phyloP scores from a whole-genome alignment of 2,888 invertebrate genomes.

The Yponomeuta cagnagella region DNA sequence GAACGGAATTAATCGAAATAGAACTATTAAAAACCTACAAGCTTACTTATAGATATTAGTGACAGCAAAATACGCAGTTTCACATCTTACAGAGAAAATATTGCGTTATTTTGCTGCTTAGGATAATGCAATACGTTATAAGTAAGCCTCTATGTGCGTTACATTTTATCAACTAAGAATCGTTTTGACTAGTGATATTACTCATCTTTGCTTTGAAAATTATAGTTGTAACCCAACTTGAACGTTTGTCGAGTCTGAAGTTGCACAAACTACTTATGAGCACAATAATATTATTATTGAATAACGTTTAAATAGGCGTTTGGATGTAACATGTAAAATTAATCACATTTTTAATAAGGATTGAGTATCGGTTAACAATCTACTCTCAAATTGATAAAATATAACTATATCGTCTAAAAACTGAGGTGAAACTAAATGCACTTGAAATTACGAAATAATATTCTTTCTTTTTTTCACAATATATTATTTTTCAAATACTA shows the following conservation, averaged over 20 bases:
- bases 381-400: not conserved
- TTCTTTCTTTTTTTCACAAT: slow-evolving; percentile 35
- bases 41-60: not conserved
- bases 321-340: no score
- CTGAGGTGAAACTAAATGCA: slow-evolving; percentile 48
- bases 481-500: slow-evolving; percentile 42
- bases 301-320: no score
- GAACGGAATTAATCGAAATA: not conserved
- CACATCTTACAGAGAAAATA: not conserved
- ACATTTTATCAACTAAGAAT: slow-evolving; percentile 1
- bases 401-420: not conserved
- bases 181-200: not conserved
- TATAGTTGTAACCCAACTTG: not conserved
- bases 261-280: no score
- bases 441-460: slow-evolving; percentile 29
- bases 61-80: not conserved
- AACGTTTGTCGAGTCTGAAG: not conserved
- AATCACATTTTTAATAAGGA: no score
- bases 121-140: no score
- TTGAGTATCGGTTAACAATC: not conserved
- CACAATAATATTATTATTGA: no score
- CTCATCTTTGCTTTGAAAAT: not conserved
- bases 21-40: not conserved
- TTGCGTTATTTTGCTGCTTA: no score
- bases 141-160: not conserved